Conservation (phyloP, 2,888 invertebrate genomes). For the Xylota sylvarum region DNA sequence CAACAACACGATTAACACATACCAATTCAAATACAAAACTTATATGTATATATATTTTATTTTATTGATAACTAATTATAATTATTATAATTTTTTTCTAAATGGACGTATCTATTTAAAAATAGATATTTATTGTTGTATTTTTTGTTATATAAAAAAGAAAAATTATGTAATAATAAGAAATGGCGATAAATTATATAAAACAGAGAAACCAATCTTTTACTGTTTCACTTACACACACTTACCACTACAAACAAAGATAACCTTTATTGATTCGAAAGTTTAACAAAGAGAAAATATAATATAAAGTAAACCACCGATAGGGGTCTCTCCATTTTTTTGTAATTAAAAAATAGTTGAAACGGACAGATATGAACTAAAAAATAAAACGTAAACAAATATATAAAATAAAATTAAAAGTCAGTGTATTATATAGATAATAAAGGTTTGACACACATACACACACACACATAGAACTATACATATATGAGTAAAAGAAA, state of each 20-base stretch:
- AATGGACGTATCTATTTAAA: conserved; percentile 77
- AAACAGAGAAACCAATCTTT: conserved; percentile 67
- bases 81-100: conserved; percentile 64
- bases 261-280: conserved; percentile 25
- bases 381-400: conserved; percentile 6
- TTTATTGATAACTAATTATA: conserved; percentile 69
- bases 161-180: conserved; percentile 71
- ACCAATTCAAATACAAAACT: conserved; percentile 69
- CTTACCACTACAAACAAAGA: conserved; percentile 2
- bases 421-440: conserved; percentile 66
- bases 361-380: conserved; percentile 61
- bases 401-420: conserved; percentile 25
- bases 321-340: conserved; percentile 79
- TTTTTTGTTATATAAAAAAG: conserved; percentile 78
- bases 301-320: conserved; percentile 75
- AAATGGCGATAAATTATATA: conserved; percentile 70
- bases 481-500: conserved; percentile 23
- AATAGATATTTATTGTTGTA: conserved; percentile 79
- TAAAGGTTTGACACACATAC: conserved; percentile 36
- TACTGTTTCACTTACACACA: conserved; percentile 44
- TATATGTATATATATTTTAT: conserved; percentile 75
- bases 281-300: conserved; percentile 31
- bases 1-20: conserved; percentile 43
- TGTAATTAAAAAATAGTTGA: conserved; percentile 61
- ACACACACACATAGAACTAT: neutral